Evolutionary conservation across 2,113 vertebrate genomes (phyloP), one percentile per base, ranked within the genome.

Genomic region (Halcyon malimbica): DNA sequence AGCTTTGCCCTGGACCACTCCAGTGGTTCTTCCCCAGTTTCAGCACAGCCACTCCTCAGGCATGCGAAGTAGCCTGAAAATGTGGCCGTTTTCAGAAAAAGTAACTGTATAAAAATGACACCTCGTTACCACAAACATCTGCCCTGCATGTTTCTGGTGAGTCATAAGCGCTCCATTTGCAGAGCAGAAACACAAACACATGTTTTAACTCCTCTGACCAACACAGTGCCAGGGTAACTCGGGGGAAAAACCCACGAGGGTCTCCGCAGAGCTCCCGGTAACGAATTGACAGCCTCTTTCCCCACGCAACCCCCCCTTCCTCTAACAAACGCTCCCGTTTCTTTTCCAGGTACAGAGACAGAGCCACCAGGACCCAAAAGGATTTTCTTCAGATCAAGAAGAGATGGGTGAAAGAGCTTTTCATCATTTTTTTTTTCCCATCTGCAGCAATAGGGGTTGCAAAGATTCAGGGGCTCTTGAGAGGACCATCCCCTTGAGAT

Each of bases 91-190:
- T 13, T 56, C 78, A 57, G 87, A 20, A 79, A 46, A 50, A 91
- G 73, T 7, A 65, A 91, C 62, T 12, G 91, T 20, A 81, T 67
- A 51, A 80, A 96, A 80, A 28, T 3, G 87, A 90, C 96, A 97
- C 96, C 92, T 96, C 93, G 46, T 97, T 48, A 96, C 54, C 92
- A 35, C 92, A 85, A 26, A 11, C 90, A 35, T 91, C 87, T 74
- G 89, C 90, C 94, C 96, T 3, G 0, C 2, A 3, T 12, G 87
- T 9, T 94, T 25, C 62, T 16, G 80, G 94, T 88, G 94, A 94
- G 62, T 96, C 93, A 90, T 16, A 11, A 2, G 20, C 11, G 0
- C 79, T 88, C 48, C 26, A 0, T 54, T 18, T 11, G 5, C 26
- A 11, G 53, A 56, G 63, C 77, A 33, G 75, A 33, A 96, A 93